Evolutionary conservation across 1,140 invertebrate species (phyloP).

Genomic region (Sesamia nonagrioides): DNA sequence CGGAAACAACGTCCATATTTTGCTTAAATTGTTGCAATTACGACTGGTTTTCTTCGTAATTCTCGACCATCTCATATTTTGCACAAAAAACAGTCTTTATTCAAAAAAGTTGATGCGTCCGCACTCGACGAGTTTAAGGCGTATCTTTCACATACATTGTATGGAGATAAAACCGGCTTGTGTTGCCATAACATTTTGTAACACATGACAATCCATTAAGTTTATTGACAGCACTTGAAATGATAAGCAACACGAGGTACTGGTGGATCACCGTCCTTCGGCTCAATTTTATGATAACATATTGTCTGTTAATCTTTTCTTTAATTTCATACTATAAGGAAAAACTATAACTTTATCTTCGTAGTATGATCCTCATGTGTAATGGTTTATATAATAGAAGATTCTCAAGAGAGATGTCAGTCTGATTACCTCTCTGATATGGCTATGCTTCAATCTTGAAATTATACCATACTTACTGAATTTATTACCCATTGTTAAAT

Average conservation of each 20-base stretch:
- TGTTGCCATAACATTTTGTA: conserved; percentile 8
- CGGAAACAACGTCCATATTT: conserved; percentile 17
- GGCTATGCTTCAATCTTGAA: not conserved
- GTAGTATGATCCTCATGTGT: not conserved
- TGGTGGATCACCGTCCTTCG: not conserved
- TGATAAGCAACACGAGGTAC: conserved; percentile 4
- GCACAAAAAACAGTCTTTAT: not conserved
- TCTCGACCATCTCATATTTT: not conserved
- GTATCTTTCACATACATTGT: conserved; percentile 29
- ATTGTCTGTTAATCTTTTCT: conserved; percentile 27
- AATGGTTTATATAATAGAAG: not conserved
- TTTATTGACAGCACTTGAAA: conserved; percentile 38
- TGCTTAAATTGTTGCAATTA: conserved; percentile 19
- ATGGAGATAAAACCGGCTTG: conserved; percentile 2
- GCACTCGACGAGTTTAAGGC: not conserved
- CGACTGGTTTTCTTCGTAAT: conserved; percentile 16
- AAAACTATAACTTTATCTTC: not conserved
- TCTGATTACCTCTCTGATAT: too few species aligned
- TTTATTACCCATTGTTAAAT: not conserved
- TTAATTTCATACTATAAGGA: not conserved
- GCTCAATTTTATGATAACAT: not conserved
- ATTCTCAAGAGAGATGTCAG: too few species aligned
- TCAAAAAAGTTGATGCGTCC: not conserved
- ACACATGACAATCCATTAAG: not conserved
- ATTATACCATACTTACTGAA: not conserved